Percentiles rank a stretch among this genome's conserved stretches.
Conservation (phyloP, 2,113 vertebrate species). For the Megaptera novaeangliae region DNA sequence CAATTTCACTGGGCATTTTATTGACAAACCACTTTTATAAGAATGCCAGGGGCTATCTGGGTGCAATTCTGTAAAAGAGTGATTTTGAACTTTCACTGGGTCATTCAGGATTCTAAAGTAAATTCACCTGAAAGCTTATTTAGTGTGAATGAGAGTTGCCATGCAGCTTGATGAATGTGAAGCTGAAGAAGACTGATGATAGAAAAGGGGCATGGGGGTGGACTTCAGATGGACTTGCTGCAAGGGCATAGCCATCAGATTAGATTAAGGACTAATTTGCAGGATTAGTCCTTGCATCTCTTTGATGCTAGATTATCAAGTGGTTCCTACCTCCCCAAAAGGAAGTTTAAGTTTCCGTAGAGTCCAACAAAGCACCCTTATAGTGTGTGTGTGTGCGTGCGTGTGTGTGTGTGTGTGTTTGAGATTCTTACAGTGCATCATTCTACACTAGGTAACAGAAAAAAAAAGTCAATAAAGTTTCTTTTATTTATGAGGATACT, state of each 20-base stretch:
- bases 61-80: constrained; percentile 21
- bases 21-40: constrained; percentile 67
- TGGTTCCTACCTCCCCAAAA: neutral
- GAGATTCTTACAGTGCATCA: neutral
- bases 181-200: constrained; percentile 44
- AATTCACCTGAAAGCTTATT: constrained; percentile 59
- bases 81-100: constrained; percentile 21
- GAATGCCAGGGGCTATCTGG: constrained; percentile 39
- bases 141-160: constrained; percentile 29
- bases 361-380: neutral
- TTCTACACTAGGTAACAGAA: neutral
- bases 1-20: constrained; percentile 57
- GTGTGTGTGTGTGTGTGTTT: neutral
- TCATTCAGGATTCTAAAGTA: constrained; percentile 34
- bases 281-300: neutral
- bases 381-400: neutral
- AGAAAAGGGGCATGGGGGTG: neutral
- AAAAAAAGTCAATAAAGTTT: neutral
- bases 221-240: neutral
- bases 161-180: neutral
- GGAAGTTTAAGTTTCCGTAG: neutral
- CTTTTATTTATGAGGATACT: neutral
- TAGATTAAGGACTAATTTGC: neutral
- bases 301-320: neutral
- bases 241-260: neutral